Base-by-base conservation (phyloP, 2,888 invertebrate species). In the Magallana nippona region DNA sequence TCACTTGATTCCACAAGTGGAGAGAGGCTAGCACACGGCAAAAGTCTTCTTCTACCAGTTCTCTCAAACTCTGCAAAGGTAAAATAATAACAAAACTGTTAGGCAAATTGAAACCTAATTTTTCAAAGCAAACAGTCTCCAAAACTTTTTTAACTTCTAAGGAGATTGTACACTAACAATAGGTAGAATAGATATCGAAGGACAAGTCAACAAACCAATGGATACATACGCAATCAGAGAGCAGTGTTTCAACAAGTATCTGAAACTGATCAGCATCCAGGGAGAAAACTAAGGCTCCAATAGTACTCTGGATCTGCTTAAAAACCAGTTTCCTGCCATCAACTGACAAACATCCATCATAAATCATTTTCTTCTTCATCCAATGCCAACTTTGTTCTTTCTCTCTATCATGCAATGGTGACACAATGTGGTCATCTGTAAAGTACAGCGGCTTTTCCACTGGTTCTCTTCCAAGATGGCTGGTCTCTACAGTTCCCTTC, bases 1-100 rank as follows among this genome's bases (percentile, higher is more conserved):
- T 55, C 63, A 89, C 82, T 60, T 87, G 81, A 60, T 84, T 79
- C 89, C 89, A 89, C 32, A 88, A 82, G 83, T 83, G 86, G 27
- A 88, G 63, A 10, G 86, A 82, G 27, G 87, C 85, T 57, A 83
- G 55, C 44, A 71, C 13, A 27, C 32, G n/a, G 44, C 15, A 60
- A n/a, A 27, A 27, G 22, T 27, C 32, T 5, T 27, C 11, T 1
- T 11, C 27, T 13, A 27, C 27, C 13, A 71, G 13, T 71, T 71
- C 71, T 27, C 32, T 22, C 22, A 71, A 19, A 27, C 15, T 19
- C 71, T 71, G 32, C 32, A 13, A n/a, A 32, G 19, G 19, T n/a
- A 60, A 60, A 60, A 60, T 60, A 8, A 44, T 44, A 44, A 44
- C 44, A 44, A 44, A 44, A 44, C 44, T 44, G 44, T 44, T 5